Conservation (phyloP, 1,140 invertebrate species). For the Leptopilina boulardi region DNA sequence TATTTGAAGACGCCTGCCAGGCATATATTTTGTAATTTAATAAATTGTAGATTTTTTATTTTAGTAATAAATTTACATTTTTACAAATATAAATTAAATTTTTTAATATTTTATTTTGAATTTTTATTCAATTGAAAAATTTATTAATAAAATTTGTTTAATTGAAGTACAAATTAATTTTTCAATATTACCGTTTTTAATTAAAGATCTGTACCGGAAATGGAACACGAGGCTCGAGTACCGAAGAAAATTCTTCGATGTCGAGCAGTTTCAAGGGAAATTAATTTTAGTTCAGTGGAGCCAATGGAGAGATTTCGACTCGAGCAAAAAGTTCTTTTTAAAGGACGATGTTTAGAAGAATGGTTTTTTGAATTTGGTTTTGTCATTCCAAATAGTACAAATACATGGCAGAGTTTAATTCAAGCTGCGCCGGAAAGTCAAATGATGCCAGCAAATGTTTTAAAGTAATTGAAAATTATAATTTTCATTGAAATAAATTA, state of each 20-base stretch:
- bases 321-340: slow-evolving; percentile 93
- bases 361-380: slow-evolving; percentile 99
- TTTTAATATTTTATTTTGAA: slow-evolving; percentile 8
- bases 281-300: slow-evolving; percentile 98
- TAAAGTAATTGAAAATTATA: slow-evolving; percentile 83
- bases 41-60: no score
- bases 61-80: no score
- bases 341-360: slow-evolving; percentile 92
- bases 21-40: no score
- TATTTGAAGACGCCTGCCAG: no score
- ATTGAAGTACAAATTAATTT: background rate
- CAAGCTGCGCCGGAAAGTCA: slow-evolving; percentile 99
- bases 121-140: slow-evolving; percentile 30
- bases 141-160: slow-evolving; percentile 37
- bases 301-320: slow-evolving; percentile 97
- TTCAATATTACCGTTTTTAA: slow-evolving; percentile 31
- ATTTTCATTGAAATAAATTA: slow-evolving; percentile 36
- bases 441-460: slow-evolving; percentile 99
- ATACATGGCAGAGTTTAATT: slow-evolving; percentile 99
- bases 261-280: slow-evolving; percentile 95
- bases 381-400: slow-evolving; percentile 98
- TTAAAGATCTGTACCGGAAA: slow-evolving; percentile 84
- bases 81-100: slow-evolving; percentile 33
- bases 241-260: slow-evolving; percentile 98
- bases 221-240: slow-evolving; percentile 96